These are phyloP conservation scores for Polydrusus tereticollis DNA, from an alignment of 2,888 invertebrate genomes.

Conservation along the genomic window DNA sequence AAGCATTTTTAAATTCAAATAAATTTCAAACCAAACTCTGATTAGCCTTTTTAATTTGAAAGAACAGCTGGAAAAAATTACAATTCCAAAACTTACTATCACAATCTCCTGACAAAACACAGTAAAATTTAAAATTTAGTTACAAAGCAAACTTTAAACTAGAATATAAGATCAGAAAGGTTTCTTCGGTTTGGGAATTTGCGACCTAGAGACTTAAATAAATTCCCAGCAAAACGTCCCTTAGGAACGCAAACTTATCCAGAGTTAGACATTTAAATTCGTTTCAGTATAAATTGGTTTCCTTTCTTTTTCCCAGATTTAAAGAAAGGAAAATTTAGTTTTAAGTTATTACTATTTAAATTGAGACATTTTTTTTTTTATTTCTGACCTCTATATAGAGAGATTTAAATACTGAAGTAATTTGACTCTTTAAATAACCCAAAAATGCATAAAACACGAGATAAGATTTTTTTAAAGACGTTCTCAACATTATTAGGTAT, in stretches of 20 bases:
- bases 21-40: too few relatives aligned
- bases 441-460: too few relatives aligned
- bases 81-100: slow-evolving; percentile 6
- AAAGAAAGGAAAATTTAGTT: slow-evolving; percentile 5
- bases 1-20: too few relatives aligned
- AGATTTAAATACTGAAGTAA: too few relatives aligned
- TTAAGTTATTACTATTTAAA: slow-evolving; percentile 19
- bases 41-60: neutral
- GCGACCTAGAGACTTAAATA: slow-evolving; percentile 51
- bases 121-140: slow-evolving; percentile 45
- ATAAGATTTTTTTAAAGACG: too few relatives aligned
- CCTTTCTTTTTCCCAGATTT: slow-evolving; percentile 38
- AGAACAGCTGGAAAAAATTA: neutral
- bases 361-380: neutral
- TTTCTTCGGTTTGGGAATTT: slow-evolving; percentile 41
- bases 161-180: slow-evolving; percentile 46
- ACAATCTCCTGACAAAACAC: slow-evolving; percentile 32
- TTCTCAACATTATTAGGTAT: too few relatives aligned
- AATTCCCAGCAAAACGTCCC: slow-evolving; percentile 52
- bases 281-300: slow-evolving; percentile 55
- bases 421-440: too few relatives aligned
- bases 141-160: slow-evolving; percentile 47
- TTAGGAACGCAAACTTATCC: slow-evolving; percentile 53
- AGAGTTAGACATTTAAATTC: slow-evolving; percentile 55
- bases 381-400: too few relatives aligned